A percentile compares a stretch with the other conserved stretches of the same genome.
phyloP scores from a whole-genome alignment of 2,888 invertebrate species.

The Heterodera filipjevi region DNA sequence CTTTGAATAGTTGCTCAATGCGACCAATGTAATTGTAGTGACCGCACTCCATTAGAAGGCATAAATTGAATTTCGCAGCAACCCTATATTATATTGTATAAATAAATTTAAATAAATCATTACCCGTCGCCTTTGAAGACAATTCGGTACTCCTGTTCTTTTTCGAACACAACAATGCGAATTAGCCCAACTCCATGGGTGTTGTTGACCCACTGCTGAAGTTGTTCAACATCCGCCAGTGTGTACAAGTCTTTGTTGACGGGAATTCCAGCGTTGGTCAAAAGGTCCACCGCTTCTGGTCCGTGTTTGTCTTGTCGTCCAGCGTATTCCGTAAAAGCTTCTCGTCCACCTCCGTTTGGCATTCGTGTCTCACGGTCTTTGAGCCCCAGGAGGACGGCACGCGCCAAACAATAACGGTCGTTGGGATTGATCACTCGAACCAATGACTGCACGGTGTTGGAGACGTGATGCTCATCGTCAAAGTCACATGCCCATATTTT shows the following conservation, averaged over 20 bases:
- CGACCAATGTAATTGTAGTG: slow-evolving; percentile 11
- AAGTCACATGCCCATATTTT: not conserved
- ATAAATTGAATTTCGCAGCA: slow-evolving; percentile 1
- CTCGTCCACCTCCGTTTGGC: not conserved
- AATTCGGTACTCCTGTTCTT: slow-evolving; percentile 14
- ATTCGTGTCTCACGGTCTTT: not conserved
- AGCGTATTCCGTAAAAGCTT: not conserved
- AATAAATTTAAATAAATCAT: not conserved
- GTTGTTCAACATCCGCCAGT: not conserved
- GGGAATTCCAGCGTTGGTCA: not conserved
- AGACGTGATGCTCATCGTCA: not conserved
- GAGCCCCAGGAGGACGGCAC: not conserved
- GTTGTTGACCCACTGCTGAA: not conserved
- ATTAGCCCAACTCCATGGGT: not conserved
- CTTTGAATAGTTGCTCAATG: slow-evolving; percentile 8
- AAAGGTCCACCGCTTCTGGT: not conserved
- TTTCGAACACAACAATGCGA: slow-evolving; percentile 18
- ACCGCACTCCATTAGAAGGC: not conserved
- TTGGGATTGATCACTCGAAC: not conserved
- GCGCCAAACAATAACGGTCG: slow-evolving; percentile 2
- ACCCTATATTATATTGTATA: not conserved
- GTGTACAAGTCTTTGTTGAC: not conserved
- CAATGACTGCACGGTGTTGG: not conserved
- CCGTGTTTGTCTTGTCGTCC: not conserved
- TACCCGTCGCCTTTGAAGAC: slow-evolving; percentile 2